phyloP scores from a whole-genome alignment of 2,797 vertebrate species.

The Scolopax bukidnonensis region DNA sequence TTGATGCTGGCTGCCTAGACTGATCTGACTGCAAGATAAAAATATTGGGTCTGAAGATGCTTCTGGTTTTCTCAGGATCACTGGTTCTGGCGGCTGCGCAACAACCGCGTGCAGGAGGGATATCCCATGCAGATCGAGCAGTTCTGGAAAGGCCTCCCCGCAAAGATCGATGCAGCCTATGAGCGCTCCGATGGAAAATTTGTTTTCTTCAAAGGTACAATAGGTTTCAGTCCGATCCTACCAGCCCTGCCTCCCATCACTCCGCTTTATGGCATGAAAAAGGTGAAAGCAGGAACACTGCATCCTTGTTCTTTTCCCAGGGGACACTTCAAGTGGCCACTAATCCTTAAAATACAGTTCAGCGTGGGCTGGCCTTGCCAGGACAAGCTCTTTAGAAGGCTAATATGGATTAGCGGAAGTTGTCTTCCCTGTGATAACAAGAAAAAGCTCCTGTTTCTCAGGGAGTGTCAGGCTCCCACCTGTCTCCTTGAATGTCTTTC shows the following conservation, averaged over 20 bases:
- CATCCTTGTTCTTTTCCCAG: background rate
- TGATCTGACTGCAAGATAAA: background rate
- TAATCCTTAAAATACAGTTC: background rate
- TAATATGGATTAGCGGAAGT: background rate
- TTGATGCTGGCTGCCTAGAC: background rate
- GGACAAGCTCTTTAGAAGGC: background rate
- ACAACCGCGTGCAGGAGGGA: slow-evolving; percentile 96
- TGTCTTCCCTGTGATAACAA: background rate
- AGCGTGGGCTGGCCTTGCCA: background rate
- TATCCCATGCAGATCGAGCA: slow-evolving; percentile 98
- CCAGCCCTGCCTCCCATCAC: background rate
- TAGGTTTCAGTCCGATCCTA: background rate
- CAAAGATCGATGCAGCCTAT: slow-evolving; percentile 95
- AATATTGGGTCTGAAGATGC: background rate
- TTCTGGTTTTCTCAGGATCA: slow-evolving; percentile 82
- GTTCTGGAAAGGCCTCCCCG: slow-evolving; percentile 96
- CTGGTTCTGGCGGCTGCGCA: slow-evolving; percentile 98
- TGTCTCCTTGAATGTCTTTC: background rate
- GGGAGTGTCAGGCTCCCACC: background rate
- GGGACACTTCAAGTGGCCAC: background rate
- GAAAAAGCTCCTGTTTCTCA: background rate
- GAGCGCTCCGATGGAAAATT: slow-evolving; percentile 96
- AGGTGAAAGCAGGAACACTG: accelerated
- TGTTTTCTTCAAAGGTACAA: slow-evolving; percentile 96
- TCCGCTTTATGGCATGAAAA: too few species aligned